Base-by-base conservation (phyloP, 2,888 invertebrate genomes). In the Danaus chrysippus region DNA sequence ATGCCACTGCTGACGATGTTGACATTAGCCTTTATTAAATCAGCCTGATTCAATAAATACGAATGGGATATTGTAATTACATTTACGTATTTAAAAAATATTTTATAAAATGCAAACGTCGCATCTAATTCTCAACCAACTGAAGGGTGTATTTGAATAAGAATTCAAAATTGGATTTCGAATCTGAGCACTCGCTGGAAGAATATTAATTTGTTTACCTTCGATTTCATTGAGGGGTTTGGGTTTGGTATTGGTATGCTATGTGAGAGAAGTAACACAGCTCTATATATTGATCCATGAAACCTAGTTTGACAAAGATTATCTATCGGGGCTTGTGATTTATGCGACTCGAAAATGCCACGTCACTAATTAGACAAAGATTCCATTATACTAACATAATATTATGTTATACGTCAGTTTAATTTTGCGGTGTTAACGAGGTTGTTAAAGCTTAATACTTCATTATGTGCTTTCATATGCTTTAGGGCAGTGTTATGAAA, bases 131-230 rank as follows among this genome's bases (percentile, higher is more conserved):
- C 60, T 55, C 66, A 44, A 62, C 58, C 62, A 73, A n/a, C 46
- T 46, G 54, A 46, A 74, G 76, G 72, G 72, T 69, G 75, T 79
- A 77, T 77, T 81, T 81, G 81, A 83, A 84, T 85, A 85, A 74
- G 77, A 81, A 81, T 82, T 82, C 79, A 76, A 81, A 84, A 86
- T 86, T 83, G 81, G 79, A 85, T 84, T 80, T 72, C 69, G 70
- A 76, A 77, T 79, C 78, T 74, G 68, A 49, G 41, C 62, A 68
- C 68, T 69, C 67, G 71, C 61, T 60, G 63, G 62, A 54, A 58
- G 72, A 71, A 74, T 73, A 74, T 71, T 71, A 75, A 76, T 75
- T 75, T 76, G 76, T 76, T 75, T 71, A 73, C 70, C 71, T 73
- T 70, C 49, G 49, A 49, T 49, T 17, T 49, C 17, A 49, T 49